Evolutionary conservation across 1,140 invertebrate species (phyloP).

Genomic region (Drosophila rufa): DNA sequence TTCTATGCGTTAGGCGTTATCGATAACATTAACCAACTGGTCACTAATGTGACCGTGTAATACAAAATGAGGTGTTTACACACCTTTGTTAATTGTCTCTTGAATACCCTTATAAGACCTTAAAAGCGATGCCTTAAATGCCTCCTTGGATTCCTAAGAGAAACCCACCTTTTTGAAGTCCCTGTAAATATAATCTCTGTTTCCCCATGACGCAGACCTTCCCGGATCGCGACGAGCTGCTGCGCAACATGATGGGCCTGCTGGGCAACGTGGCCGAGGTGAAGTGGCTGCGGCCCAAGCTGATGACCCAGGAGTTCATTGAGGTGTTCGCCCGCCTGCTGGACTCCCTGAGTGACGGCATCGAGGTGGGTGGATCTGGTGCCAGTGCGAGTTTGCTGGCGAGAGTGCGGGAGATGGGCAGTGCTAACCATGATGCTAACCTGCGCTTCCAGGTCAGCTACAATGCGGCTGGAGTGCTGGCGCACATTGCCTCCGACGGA

Average conservation of each 20-base stretch:
- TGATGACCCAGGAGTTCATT: slow-evolving; percentile 95
- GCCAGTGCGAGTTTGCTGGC: slow-evolving; percentile 32
- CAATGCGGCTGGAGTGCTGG: slow-evolving; percentile 97
- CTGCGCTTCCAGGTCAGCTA: slow-evolving; percentile 92
- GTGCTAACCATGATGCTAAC: slow-evolving; percentile 69
- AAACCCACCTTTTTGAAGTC: background rate
- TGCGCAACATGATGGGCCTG: slow-evolving; percentile 98
- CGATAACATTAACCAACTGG: too few relatives aligned
- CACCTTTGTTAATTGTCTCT: background rate
- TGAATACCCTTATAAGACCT: background rate
- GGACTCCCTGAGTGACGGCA: slow-evolving; percentile 94
- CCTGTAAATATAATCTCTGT: background rate
- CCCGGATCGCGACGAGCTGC: slow-evolving; percentile 93
- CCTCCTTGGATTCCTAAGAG: background rate
- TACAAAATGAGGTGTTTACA: too few relatives aligned
- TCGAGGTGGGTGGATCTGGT: slow-evolving; percentile 90
- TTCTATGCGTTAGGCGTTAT: too few relatives aligned
- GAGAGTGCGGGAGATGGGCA: slow-evolving; percentile 56
- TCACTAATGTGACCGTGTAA: too few relatives aligned
- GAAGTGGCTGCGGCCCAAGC: slow-evolving; percentile 90
- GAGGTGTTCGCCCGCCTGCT: slow-evolving; percentile 94
- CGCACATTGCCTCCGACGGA: slow-evolving; percentile 98
- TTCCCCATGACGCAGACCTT: slow-evolving; percentile 88
- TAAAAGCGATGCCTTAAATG: background rate
- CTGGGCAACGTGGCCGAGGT: slow-evolving; percentile 99